phyloP scores from a whole-genome alignment of 2,113 vertebrate genomes.

The Connochaetes taurinus region DNA sequence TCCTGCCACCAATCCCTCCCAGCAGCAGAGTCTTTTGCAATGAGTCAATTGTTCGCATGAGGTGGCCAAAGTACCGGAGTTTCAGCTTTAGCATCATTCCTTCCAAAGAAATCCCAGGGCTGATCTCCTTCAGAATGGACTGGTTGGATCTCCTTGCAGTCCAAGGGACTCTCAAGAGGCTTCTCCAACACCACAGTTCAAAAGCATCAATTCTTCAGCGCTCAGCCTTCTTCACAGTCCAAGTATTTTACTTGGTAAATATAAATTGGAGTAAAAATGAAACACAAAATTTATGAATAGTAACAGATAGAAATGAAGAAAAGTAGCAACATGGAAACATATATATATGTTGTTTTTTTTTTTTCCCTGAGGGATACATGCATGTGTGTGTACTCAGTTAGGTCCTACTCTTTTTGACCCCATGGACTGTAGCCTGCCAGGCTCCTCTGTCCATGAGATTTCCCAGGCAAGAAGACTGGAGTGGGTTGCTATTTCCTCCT shows the following conservation, averaged over 20 bases:
- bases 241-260: background rate
- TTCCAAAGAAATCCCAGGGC: too few species aligned
- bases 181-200: too few species aligned
- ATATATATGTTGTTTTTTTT: background rate
- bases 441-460: background rate
- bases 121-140: too few species aligned
- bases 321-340: background rate
- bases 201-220: rapidly evolving
- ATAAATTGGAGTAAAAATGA: background rate
- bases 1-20: too few species aligned
- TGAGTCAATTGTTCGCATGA: too few species aligned
- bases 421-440: background rate
- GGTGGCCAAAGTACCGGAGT: too few species aligned
- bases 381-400: background rate
- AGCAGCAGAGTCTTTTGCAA: too few species aligned
- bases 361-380: background rate
- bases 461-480: background rate
- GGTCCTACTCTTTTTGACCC: background rate
- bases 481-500: background rate
- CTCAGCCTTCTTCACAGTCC: too few species aligned
- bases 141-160: too few species aligned
- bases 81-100: too few species aligned
- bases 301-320: background rate
- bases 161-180: too few species aligned
- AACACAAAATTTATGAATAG: background rate